Evolutionary conservation across 2,113 vertebrate genomes (phyloP), one percentile per base, ranked within the genome.

Genomic region (Athene cunicularia): DNA sequence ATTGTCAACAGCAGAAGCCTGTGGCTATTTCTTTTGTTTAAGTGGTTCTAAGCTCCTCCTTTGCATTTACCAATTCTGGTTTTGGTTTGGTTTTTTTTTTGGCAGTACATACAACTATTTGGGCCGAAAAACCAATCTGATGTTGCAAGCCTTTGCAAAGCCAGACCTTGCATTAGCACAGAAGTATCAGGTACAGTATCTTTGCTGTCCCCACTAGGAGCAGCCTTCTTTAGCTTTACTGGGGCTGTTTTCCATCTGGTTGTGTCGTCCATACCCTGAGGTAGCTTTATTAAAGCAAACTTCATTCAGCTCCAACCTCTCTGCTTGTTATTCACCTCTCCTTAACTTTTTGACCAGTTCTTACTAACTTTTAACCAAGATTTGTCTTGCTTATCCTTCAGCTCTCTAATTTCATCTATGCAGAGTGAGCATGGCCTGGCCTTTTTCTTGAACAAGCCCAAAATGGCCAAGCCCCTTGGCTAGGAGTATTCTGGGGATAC

Each of bases 51-150:
- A 91, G 89, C 37, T 77, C 63, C 24, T 55, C 32, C 56, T 93
- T 94, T 94, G 41, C 62, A n/a, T 16, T 94, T 93, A 73, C 24
- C 66, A 33, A 17, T 53, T 56, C 52, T 92, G 1, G 9, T 74
- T 84, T 58, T 90, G 63, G 6, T 26, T 80, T 85, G 39, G 73
- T 4, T 1, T 97, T 87, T 45, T 74, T 76, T 91, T 95, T 96
- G 83, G 26, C 97, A 99, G 99, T 90, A 99, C 99, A 12, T 99
- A 99, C 90, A 99, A 99, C 98, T 99, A 99, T 58, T 27, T 99
- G 62, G 99, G 99, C 30, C 85, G 50, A 88, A 95, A 96, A 66
- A 87, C 93, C 80, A 99, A 98, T 63, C 83, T 97, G 91, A 98
- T 99, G 93, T 32, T 99, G 73, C 91, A 97, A 56, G 99, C 98